These are phyloP conservation scores for Apostichopus californicus DNA, from an alignment of 35 echinoderm and acorn worm species.

Conservation along the genomic window DNA sequence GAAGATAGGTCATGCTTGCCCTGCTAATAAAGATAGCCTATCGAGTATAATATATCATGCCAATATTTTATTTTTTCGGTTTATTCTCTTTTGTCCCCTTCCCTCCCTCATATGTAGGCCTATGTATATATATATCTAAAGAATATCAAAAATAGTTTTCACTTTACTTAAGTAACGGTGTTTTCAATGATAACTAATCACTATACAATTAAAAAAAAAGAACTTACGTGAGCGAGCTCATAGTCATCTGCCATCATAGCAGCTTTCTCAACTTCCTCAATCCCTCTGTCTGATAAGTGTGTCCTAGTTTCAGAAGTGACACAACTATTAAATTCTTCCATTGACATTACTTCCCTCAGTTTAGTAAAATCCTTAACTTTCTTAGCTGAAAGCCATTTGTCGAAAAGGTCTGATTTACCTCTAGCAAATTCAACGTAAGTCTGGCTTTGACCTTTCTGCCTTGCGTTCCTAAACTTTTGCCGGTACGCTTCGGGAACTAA, in stretches of 20 bases:
- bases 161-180: too few relatives aligned
- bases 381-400: constrained; percentile 25
- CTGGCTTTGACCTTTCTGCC: constrained; percentile 18
- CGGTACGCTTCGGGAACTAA: constrained; percentile 76
- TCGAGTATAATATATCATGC: too few relatives aligned
- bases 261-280: constrained; percentile 28
- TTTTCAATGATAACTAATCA: too few relatives aligned
- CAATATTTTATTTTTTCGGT: too few relatives aligned
- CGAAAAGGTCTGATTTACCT: constrained; percentile 30
- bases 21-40: too few relatives aligned
- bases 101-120: too few relatives aligned
- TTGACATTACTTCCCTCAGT: constrained; percentile 29
- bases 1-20: too few relatives aligned
- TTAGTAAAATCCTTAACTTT: constrained; percentile 10
- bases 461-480: constrained; percentile 57
- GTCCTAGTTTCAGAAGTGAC: not conserved
- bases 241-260: constrained; percentile 46
- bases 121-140: too few relatives aligned
- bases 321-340: constrained; percentile 39
- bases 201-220: too few relatives aligned
- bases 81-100: too few relatives aligned
- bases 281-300: constrained; percentile 15
- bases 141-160: too few relatives aligned
- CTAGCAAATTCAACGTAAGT: constrained; percentile 69
- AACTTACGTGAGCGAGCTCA: constrained; percentile 46